Percentiles rank a stretch among this genome's conserved stretches.
These are phyloP conservation scores for Hylaeus anthracinus DNA, from an alignment of 1,140 invertebrate species.

Conservation along the genomic window DNA sequence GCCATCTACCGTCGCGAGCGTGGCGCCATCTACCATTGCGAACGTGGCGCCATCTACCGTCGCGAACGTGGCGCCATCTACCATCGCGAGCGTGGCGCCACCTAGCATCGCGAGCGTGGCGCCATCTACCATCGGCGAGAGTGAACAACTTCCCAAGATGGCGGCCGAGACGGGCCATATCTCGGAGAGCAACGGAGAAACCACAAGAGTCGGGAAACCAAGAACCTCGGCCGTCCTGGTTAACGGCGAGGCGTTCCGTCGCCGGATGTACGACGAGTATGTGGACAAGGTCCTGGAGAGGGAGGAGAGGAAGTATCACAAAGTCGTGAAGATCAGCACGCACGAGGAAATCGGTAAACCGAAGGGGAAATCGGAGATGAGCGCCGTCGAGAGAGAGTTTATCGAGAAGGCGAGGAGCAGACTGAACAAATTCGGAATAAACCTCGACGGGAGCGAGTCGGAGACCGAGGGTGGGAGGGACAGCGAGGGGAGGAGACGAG, in stretches of 20 bases:
- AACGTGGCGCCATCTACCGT: too few species aligned
- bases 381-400: conserved; percentile 87
- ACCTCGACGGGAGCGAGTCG: conserved; percentile 81
- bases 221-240: conserved; percentile 77
- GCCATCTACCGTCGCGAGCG: too few species aligned
- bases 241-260: conserved; percentile 85
- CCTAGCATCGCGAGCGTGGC: too few species aligned
- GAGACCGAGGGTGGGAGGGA: conserved; percentile 75
- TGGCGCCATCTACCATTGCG: too few species aligned
- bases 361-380: conserved; percentile 71
- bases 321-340: conserved; percentile 87
- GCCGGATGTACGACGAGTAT: conserved; percentile 92
- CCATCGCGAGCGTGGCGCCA: too few species aligned
- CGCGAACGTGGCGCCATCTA: too few species aligned
- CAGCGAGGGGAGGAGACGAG: background rate
- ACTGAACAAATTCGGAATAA: conserved; percentile 83
- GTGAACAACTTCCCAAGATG: conserved; percentile 50
- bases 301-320: conserved; percentile 88
- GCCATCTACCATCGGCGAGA: too few species aligned
- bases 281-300: conserved; percentile 88
- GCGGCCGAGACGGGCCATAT: background rate
- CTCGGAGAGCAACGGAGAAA: background rate
- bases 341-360: conserved; percentile 64
- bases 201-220: conserved; percentile 49
- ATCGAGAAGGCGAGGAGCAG: conserved; percentile 85